These are phyloP conservation scores for Aldrovandia affinis DNA, from an alignment of 2,797 vertebrate genomes.

Conservation along the genomic window DNA sequence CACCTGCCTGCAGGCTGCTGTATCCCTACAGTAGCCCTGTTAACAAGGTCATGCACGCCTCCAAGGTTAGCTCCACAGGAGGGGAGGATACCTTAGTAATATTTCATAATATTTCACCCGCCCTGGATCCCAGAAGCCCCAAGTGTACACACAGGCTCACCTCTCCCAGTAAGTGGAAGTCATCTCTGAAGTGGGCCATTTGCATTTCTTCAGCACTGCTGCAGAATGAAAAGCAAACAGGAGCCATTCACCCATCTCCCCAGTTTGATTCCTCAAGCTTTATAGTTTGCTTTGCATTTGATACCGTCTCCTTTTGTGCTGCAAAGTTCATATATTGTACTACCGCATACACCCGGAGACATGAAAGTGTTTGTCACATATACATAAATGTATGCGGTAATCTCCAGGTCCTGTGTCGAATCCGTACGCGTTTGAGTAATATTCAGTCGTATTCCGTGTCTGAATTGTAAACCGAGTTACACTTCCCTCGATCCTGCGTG, in stretches of 20 bases:
- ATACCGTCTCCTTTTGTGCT: slow-evolving; percentile 16
- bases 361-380: background rate
- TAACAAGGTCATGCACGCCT: slow-evolving; percentile 58
- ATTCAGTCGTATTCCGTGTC: slow-evolving; percentile 7
- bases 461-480: slow-evolving; percentile 37
- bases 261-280: slow-evolving; percentile 32
- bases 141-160: background rate
- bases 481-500: slow-evolving; percentile 28
- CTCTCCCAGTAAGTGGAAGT: slow-evolving; percentile 32
- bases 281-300: slow-evolving; percentile 21
- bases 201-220: slow-evolving; percentile 33
- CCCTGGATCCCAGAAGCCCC: slow-evolving; percentile 21
- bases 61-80: slow-evolving; percentile 54
- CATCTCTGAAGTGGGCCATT: slow-evolving; percentile 10
- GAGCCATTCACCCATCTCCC: background rate
- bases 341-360: slow-evolving; percentile 5
- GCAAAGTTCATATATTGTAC: slow-evolving; percentile 23
- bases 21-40: slow-evolving; percentile 50
- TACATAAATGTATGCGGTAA: slow-evolving; percentile 22
- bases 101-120: slow-evolving; percentile 51
- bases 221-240: slow-evolving; percentile 33
- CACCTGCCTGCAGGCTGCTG: slow-evolving; percentile 56
- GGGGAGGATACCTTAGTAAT: slow-evolving; percentile 41
- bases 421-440: background rate
- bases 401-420: slow-evolving; percentile 23